phyloP scores from a whole-genome alignment of 1,140 invertebrate species.

The Drosophila orosa region DNA sequence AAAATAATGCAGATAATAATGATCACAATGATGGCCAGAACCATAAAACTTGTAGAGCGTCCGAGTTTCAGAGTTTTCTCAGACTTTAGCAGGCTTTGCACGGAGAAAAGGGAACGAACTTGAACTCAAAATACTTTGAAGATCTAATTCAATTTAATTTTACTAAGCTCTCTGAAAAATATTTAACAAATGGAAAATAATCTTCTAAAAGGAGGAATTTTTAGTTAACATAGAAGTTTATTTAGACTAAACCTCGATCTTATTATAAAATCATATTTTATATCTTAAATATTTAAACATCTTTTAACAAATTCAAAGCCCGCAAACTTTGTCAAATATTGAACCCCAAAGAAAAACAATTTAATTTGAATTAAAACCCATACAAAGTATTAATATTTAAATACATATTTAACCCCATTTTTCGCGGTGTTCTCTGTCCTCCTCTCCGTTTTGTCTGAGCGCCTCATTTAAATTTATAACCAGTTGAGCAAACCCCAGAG shows the following conservation, averaged over 20 bases:
- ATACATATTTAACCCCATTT: not conserved
- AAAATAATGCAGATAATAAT: slow-evolving; percentile 51
- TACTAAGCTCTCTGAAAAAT: not conserved
- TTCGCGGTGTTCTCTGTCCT: slow-evolving; percentile 21
- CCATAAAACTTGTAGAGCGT: slow-evolving; percentile 45
- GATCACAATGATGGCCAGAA: slow-evolving; percentile 45
- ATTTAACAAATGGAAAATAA: too few species aligned
- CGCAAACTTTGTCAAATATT: not conserved
- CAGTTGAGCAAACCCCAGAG: slow-evolving; percentile 50
- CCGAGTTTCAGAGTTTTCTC: not conserved
- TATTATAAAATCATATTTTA: too few species aligned
- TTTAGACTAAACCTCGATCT: not conserved
- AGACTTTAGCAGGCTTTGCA: not conserved
- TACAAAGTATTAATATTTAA: slow-evolving; percentile 1
- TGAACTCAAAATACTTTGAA: not conserved
- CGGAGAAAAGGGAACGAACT: not conserved
- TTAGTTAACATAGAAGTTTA: not conserved
- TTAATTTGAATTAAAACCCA: not conserved
- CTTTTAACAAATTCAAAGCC: not conserved
- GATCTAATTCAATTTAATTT: too few species aligned
- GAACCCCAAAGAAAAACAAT: not conserved
- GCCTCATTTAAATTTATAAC: slow-evolving; percentile 68
- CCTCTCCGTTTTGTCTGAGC: slow-evolving; percentile 16
- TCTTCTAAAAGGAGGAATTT: not conserved
- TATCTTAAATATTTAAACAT: too few species aligned